Base-by-base conservation (phyloP, 2,888 invertebrate species). In the Platypus cylindrus region DNA sequence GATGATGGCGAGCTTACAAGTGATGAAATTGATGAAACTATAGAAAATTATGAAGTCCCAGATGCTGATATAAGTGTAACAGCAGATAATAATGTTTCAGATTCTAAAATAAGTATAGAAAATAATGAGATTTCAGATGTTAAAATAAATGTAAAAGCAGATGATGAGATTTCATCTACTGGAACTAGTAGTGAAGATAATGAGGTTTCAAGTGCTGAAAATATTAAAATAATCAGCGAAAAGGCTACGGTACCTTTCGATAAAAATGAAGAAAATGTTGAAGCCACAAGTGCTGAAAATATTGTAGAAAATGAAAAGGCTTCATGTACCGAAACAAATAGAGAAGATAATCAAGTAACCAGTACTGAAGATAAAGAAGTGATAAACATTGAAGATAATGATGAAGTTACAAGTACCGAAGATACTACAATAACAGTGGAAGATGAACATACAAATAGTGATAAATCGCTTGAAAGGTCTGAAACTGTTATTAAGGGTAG, bases 1-100 rank as follows among this genome's bases (percentile, higher is more conserved):
- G 7, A 9, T 15, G 13, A 12, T 13, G 23, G 23, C 23, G 13
- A 8, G 2, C 24, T 4, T 15, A 17, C 5, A 11, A 25, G 5
- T 7, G 5, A 12, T 25, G 25, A 25, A 25, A 11, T 12, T 25
- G 25, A 25, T n/a, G 32, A 32, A 13, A 25, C 17, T 7, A 26
- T 26, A 17, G 8, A 25, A 15, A 12, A 12, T 11, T 9, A 26
- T 5, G 8, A 17, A 17, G 17, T n/a, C n/a, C 13, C 11, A 17
- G 5, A 26, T n/a, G 15, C 26, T 17, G n/a, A 4, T 14, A 7
- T 17, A 24, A 9, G 2, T 32, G n/a, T n/a, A n/a, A n/a, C n/a
- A n/a, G n/a, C n/a, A n/a, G n/a, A n/a, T n/a, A n/a, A n/a, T n/a
- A n/a, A n/a, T n/a, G n/a, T n/a, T n/a, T n/a, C n/a, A n/a, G n/a